A percentile compares a stretch with the other conserved stretches of the same genome.
phyloP scores from a whole-genome alignment of 1,140 invertebrate species.

The Marisa cornuarietis region DNA sequence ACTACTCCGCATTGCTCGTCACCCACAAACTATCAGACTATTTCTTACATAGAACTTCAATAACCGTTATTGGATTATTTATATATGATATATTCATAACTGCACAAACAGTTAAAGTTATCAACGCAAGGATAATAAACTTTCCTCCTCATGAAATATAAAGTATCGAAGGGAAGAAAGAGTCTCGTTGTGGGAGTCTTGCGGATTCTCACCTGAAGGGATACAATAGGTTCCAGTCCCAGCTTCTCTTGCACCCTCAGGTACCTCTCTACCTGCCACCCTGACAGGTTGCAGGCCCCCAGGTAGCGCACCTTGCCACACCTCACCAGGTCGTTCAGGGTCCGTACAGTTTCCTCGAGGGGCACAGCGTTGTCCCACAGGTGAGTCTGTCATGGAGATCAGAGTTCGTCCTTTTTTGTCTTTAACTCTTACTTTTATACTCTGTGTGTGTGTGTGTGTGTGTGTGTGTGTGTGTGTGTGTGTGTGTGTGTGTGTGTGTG shows the following conservation, averaged over 20 bases:
- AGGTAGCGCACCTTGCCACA: conserved; percentile 52
- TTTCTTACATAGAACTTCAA: too few relatives aligned
- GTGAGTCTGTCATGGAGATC: conserved; percentile 41
- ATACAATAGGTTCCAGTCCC: conserved; percentile 30
- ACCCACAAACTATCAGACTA: too few relatives aligned
- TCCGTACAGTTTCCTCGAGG: conserved; percentile 46
- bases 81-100: too few relatives aligned
- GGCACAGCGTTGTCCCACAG: conserved; percentile 41
- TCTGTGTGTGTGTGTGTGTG: too few relatives aligned
- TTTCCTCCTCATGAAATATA: neutral
- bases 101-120: neutral
- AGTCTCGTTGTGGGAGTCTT: neutral
- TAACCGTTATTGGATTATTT: too few relatives aligned
- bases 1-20: too few relatives aligned
- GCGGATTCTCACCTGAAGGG: conserved; percentile 36
- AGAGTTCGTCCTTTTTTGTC: too few relatives aligned
- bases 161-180: neutral
- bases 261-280: conserved; percentile 54
- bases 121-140: neutral
- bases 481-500: too few relatives aligned
- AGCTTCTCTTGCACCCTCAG: conserved; percentile 24
- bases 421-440: too few relatives aligned
- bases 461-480: too few relatives aligned
- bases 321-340: conserved; percentile 49
- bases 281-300: conserved; percentile 49